Base-by-base conservation (phyloP, 37 sponge, comb jelly and placozoan species). In the Aphrocallistes beatrix region DNA sequence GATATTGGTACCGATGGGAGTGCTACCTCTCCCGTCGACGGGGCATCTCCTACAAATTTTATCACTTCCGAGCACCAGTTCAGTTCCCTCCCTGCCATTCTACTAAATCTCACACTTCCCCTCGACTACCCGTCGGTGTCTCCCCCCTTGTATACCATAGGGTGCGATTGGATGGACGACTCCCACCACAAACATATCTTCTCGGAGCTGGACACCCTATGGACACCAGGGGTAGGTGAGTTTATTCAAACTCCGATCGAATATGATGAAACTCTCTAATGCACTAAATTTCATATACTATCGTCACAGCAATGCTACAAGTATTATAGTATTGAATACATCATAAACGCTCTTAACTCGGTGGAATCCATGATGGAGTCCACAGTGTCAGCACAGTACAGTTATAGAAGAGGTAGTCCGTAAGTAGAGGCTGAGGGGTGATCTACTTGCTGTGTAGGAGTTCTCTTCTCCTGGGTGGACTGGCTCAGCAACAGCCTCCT, bases 401-500 rank as follows among this genome's bases (percentile, higher is more conserved):
- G n/a, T n/a, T n/a, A n/a, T n/a, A n/a, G n/a, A n/a, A n/a, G n/a
- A n/a, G n/a, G n/a, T n/a, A n/a, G n/a, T n/a, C n/a, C n/a, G n/a
- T n/a, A n/a, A n/a, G n/a, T n/a, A n/a, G n/a, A n/a, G n/a, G n/a
- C n/a, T n/a, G n/a, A n/a, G n/a, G n/a, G n/a, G n/a, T n/a, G n/a
- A n/a, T n/a, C n/a, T n/a, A n/a, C 13, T 6, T 42, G 13, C 13
- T 42, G 6, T 42, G 6, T 32, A 60, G 75, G 75, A 60, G 34
- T 60, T 60, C 75, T 60, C 75, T 60, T 60, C 75, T 60, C 75
- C 25, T 60, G 75, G 75, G 6, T 60, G 75, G 75, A 60, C 34
- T 60, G 75, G 75, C 75, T 60, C 6, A 60, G 75, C 34, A 60
- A 60, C 75, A 60, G 75, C 75, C 8, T 60, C 28, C 34, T 60